These are phyloP conservation scores for Syndactyla subalaris DNA, from an alignment of 2,797 vertebrate species.

Conservation along the genomic window DNA sequence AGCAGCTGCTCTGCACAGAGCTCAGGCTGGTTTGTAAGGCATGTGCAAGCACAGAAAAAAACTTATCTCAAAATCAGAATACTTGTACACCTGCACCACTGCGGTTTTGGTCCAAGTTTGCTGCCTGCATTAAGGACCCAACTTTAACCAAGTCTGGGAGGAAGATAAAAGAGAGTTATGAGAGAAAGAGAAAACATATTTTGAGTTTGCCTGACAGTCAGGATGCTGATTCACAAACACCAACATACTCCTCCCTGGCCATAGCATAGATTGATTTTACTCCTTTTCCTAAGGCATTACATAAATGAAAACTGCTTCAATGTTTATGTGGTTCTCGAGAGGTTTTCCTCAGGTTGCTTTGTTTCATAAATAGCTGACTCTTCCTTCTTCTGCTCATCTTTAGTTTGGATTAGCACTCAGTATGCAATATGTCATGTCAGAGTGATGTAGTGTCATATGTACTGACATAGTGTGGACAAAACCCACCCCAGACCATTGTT, in stretches of 20 bases:
- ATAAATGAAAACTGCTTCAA: background rate
- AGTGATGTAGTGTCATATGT: background rate
- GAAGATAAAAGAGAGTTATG: background rate
- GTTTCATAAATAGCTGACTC: background rate
- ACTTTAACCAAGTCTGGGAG: background rate
- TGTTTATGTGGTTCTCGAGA: background rate
- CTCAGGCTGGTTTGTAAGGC: background rate
- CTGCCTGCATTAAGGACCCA: background rate
- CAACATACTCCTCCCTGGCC: background rate
- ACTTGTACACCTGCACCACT: background rate
- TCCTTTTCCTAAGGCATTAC: background rate
- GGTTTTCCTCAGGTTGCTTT: background rate
- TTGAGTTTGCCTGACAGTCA: background rate
- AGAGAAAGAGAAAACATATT: background rate
- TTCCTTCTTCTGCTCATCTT: background rate
- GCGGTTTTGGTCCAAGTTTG: background rate
- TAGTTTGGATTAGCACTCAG: background rate
- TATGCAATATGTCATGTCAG: background rate
- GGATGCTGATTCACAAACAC: background rate
- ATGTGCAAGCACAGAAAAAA: background rate
- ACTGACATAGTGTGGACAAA: slow-evolving; percentile 15
- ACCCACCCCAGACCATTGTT: background rate
- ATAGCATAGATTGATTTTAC: background rate
- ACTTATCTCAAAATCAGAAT: no score
- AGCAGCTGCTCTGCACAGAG: background rate